Base-by-base conservation (phyloP, 2,797 vertebrate genomes). In the Pipistrellus pipistrellus region DNA sequence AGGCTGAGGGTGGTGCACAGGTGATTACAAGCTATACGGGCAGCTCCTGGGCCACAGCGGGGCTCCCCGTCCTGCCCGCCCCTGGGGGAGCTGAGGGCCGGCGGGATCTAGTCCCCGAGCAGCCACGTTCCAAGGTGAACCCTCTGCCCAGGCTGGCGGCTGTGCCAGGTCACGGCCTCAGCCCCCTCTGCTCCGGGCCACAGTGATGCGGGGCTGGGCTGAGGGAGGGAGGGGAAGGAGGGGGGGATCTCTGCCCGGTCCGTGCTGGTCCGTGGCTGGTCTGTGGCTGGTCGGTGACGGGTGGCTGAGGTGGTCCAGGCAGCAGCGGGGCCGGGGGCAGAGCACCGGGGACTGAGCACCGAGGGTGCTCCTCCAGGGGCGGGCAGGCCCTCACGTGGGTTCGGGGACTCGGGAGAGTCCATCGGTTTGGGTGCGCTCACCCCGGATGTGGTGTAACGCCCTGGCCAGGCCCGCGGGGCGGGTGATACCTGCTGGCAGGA, bases 151-250 rank as follows among this genome's bases (percentile, higher is more conserved):
- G 20, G 8, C 9, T 6, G 21, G 21, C 25, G 23, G 46, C 38
- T 11, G 0, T 12, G 64, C 4, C 11, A 6, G 15, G n/a, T 41
- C 38, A 6, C 6, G 38, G 57, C 46, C 3, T 27, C 0, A 4
- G 11, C 64, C 69, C 25, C 11, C 23, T 35, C 3, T 8, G 38
- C 55, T 55, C 18, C 11, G 9, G 55, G 48, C 30, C 2, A 7
- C 4, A 14, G 15, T 3, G 41, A 15, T 5, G 23, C 1, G 11
- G 20, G 20, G 53, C 13, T 23, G 71, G 27, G 8, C 4, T 20
- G 32, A 8, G 14, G 38, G 38, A 30, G 15, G 18, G 55, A 23
- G 44, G 14, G 18, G 38, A 53, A 17, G 25, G 44, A 25, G 23
- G 21, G n/a, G 53, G 14, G 38, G 55, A 20, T 0, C 3, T 8